Evolutionary conservation across 1,140 invertebrate genomes (phyloP).

Genomic region (Muscidifurax raptorellus): DNA sequence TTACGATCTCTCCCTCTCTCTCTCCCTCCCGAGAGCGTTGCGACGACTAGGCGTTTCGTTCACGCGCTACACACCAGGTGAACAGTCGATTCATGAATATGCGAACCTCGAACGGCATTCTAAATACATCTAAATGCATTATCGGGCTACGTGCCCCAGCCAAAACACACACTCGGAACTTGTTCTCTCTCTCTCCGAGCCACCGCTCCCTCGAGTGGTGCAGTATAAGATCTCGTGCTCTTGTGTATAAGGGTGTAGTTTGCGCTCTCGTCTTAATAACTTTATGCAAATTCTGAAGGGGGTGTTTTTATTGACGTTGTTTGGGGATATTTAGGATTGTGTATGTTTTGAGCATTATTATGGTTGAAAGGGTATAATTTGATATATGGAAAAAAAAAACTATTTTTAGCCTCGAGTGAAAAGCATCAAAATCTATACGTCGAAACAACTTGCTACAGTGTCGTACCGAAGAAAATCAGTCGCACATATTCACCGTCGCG

Average conservation of each 20-base stretch:
- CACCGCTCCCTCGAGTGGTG: not conserved
- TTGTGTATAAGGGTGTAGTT: not conserved
- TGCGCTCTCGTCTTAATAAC: not conserved
- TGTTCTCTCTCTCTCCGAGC: not conserved
- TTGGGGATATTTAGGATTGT: too few relatives aligned
- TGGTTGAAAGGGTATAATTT: too few relatives aligned
- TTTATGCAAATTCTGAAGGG: slow-evolving; percentile 5
- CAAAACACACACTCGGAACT: slow-evolving; percentile 1
- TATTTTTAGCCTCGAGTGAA: too few relatives aligned
- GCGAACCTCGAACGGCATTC: slow-evolving; percentile 52
- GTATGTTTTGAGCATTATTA: too few relatives aligned
- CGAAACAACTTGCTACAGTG: too few relatives aligned
- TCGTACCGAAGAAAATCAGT: not conserved
- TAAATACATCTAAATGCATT: slow-evolving; percentile 58
- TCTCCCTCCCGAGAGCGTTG: not conserved
- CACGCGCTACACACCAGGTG: not conserved
- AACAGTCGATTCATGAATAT: slow-evolving; percentile 57
- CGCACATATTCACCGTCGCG: too few relatives aligned
- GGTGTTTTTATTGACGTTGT: too few relatives aligned
- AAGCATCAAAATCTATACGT: too few relatives aligned
- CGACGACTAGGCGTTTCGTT: not conserved
- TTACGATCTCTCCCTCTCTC: not conserved
- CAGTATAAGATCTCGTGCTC: not conserved
- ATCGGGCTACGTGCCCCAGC: slow-evolving; percentile 8
- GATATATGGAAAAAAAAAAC: too few relatives aligned